Conservation (phyloP, 2,797 vertebrate genomes). For the Aldrovandia affinis region DNA sequence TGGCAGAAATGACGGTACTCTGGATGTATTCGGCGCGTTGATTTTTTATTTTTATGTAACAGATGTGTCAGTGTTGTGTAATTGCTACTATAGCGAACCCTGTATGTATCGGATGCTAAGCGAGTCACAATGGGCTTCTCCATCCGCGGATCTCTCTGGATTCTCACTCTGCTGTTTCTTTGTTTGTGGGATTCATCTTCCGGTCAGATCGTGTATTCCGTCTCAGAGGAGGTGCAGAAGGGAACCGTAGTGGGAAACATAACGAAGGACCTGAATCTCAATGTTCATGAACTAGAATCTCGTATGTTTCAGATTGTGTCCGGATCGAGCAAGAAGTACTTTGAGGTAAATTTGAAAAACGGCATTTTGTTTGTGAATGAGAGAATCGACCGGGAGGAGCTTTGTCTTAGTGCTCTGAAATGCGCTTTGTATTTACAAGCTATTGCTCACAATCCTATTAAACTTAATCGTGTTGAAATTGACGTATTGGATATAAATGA, state of each 20-base stretch:
- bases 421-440: constrained; percentile 76
- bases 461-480: constrained; percentile 82
- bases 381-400: constrained; percentile 54
- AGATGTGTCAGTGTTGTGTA: too few relatives aligned
- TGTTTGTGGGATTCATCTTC: constrained; percentile 53
- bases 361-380: constrained; percentile 57
- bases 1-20: neutral
- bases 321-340: constrained; percentile 58
- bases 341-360: constrained; percentile 57
- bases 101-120: neutral
- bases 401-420: constrained; percentile 46
- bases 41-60: too few relatives aligned
- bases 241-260: constrained; percentile 81
- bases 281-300: constrained; percentile 72
- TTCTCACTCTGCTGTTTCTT: constrained; percentile 30
- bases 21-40: too few relatives aligned
- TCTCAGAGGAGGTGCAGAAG: constrained; percentile 76
- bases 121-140: constrained; percentile 43
- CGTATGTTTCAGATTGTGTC: constrained; percentile 70
- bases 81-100: neutral
- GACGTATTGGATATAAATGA: constrained; percentile 87
- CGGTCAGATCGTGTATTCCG: constrained; percentile 75
- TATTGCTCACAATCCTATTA: constrained; percentile 83
- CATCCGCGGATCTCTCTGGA: constrained; percentile 11
- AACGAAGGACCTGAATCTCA: constrained; percentile 74